A percentile compares a stretch with the other conserved stretches of the same genome.
Evolutionary conservation across 2,113 vertebrate species (phyloP).

Genomic region (Anarhynchus alexandrinus): DNA sequence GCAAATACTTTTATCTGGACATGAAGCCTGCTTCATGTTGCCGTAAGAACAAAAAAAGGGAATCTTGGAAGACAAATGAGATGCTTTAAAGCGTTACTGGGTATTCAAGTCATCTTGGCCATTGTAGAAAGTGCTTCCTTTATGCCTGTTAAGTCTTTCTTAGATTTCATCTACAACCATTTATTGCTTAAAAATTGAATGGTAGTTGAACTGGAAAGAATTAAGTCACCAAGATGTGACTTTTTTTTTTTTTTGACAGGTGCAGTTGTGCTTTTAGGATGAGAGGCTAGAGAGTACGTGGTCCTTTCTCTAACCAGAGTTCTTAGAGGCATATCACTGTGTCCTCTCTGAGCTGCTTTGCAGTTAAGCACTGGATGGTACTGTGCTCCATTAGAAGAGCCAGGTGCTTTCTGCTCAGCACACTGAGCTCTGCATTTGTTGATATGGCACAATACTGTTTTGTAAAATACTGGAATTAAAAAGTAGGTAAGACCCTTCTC

Average conservation of each 20-base stretch:
- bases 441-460: background rate
- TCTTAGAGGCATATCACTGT: background rate
- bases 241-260: background rate
- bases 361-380: rapidly evolving
- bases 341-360: background rate
- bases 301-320: background rate
- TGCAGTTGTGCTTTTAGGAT: background rate
- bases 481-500: background rate
- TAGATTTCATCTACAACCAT: background rate
- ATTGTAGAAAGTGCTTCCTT: background rate
- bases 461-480: background rate
- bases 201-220: background rate
- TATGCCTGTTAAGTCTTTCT: background rate
- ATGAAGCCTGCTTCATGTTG: background rate
- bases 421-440: background rate
- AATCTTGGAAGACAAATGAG: background rate
- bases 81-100: background rate
- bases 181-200: background rate
- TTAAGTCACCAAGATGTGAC: background rate
- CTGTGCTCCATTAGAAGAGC: background rate
- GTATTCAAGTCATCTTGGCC: background rate
- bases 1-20: background rate
- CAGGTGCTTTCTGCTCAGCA: background rate
- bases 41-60: background rate
- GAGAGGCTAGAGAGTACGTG: background rate